phyloP scores from a whole-genome alignment of 2,888 invertebrate genomes.

The Nomada goodeniana region DNA sequence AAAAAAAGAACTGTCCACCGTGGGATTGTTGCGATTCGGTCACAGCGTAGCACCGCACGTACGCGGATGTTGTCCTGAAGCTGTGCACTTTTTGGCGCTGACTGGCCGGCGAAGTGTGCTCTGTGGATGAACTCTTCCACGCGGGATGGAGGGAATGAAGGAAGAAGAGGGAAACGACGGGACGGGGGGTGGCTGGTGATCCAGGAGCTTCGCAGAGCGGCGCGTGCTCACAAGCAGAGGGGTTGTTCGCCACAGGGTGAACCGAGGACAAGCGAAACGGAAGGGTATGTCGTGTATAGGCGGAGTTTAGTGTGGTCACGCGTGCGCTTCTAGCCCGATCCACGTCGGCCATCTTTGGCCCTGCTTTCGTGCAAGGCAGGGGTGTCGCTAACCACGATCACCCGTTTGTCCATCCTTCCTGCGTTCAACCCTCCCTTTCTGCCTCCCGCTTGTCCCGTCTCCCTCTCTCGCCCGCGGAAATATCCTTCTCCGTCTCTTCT shows the following conservation, averaged over 20 bases:
- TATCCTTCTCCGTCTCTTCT: constrained; percentile 25
- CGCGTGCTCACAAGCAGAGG: constrained; percentile 67
- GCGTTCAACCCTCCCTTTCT: constrained; percentile 56
- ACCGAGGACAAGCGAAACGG: constrained; percentile 58
- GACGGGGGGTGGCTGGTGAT: constrained; percentile 51
- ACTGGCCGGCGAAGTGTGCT: constrained; percentile 78
- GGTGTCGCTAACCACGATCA: constrained; percentile 80
- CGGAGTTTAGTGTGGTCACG: constrained; percentile 69
- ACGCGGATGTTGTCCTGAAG: constrained; percentile 67
- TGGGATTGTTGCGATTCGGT: constrained; percentile 15
- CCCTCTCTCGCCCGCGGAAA: neutral
- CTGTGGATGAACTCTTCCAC: constrained; percentile 76
- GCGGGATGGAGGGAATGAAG: constrained; percentile 53
- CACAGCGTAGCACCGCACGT: constrained; percentile 32
- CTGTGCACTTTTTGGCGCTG: constrained; percentile 77
- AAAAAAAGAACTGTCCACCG: constrained; percentile 30
- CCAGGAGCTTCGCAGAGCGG: constrained; percentile 56
- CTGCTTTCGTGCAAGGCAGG: constrained; percentile 73
- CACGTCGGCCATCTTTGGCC: constrained; percentile 80
- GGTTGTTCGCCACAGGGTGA: constrained; percentile 64
- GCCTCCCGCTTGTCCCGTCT: constrained; percentile 5
- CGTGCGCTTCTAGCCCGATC: constrained; percentile 72
- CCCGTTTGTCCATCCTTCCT: constrained; percentile 73
- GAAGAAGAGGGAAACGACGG: constrained; percentile 49
- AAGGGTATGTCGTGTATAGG: constrained; percentile 57